Conservation (phyloP, 92 coral and sea anemone species). For the Desmophyllum pertusum region DNA sequence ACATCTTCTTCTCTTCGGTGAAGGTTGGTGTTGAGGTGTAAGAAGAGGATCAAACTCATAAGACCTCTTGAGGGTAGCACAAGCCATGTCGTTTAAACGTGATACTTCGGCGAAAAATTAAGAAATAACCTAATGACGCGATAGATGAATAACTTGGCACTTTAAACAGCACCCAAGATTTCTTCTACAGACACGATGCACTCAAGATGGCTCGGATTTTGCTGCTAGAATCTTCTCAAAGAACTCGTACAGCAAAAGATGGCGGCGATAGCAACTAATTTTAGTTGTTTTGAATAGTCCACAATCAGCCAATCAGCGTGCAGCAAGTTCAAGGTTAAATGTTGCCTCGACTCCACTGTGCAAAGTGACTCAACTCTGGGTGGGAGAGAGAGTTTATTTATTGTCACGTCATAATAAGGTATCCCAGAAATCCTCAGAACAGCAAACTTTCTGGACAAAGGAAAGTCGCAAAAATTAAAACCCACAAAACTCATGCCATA, state of each 20-base stretch:
- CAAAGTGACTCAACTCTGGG: not conserved
- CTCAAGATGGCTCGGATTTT: constrained; percentile 43
- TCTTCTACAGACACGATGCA: constrained; percentile 7
- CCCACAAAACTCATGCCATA: too few relatives aligned
- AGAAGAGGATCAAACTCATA: constrained; percentile 96
- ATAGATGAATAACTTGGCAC: not conserved
- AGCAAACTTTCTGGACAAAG: too few relatives aligned
- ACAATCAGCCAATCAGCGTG: constrained; percentile 35
- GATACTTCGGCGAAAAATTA: constrained; percentile 1
- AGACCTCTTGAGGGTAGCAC: constrained; percentile 98
- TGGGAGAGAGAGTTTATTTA: not conserved
- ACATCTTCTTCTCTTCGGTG: constrained; percentile 94
- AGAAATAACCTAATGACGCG: constrained; percentile 19
- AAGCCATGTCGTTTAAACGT: constrained; percentile 82
- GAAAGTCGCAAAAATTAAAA: too few relatives aligned
- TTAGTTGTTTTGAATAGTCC: constrained; percentile 41
- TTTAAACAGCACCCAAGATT: not conserved
- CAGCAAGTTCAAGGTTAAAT: not conserved
- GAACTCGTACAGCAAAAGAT: constrained; percentile 23
- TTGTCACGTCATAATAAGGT: constrained; percentile 23
- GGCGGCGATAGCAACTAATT: constrained; percentile 56
- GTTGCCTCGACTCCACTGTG: constrained; percentile 26
- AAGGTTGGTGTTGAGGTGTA: constrained; percentile 98
- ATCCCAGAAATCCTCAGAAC: constrained; percentile 22
- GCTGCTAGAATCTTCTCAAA: not conserved